These are phyloP conservation scores for Terrapene triunguis DNA, from an alignment of 2,113 vertebrate species.

Conservation along the genomic window DNA sequence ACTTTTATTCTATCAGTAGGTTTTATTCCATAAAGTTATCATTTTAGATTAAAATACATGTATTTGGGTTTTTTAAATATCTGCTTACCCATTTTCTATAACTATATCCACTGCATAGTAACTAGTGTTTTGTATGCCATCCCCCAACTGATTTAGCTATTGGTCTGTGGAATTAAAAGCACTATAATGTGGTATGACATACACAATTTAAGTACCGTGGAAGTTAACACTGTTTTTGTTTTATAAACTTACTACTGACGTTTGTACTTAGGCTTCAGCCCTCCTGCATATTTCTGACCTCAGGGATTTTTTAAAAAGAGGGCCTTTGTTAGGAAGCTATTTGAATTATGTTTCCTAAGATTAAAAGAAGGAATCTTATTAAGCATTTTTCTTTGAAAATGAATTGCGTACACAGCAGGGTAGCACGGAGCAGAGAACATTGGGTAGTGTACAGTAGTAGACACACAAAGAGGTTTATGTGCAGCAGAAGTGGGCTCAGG, in stretches of 20 bases:
- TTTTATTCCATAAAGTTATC: background rate
- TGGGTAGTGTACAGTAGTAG: slow-evolving; percentile 11
- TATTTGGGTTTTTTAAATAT: background rate
- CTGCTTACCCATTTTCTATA: background rate
- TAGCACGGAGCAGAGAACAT: background rate
- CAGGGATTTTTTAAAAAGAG: slow-evolving; percentile 70
- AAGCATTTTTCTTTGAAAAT: slow-evolving; percentile 68
- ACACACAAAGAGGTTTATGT: background rate
- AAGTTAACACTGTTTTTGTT: slow-evolving; percentile 71
- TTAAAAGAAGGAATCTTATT: slow-evolving; percentile 66
- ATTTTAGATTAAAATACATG: background rate
- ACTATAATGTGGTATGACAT: slow-evolving; percentile 63
- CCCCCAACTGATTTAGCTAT: slow-evolving; percentile 32
- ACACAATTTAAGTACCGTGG: slow-evolving; percentile 60
- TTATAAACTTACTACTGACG: slow-evolving; percentile 72
- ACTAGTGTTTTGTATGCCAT: slow-evolving; percentile 47
- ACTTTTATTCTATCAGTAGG: background rate
- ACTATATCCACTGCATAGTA: slow-evolving; percentile 34
- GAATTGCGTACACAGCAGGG: background rate
- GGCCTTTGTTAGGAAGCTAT: slow-evolving; percentile 71
- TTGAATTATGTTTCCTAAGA: slow-evolving; percentile 71
- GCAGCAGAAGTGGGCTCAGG: slow-evolving; percentile 24
- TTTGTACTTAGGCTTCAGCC: slow-evolving; percentile 54
- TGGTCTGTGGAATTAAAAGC: slow-evolving; percentile 63
- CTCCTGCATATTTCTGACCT: slow-evolving; percentile 64